Evolutionary conservation across 2,797 vertebrate genomes (phyloP), one percentile per base, ranked within the genome.

Genomic region (Tiaroga cobitis): DNA sequence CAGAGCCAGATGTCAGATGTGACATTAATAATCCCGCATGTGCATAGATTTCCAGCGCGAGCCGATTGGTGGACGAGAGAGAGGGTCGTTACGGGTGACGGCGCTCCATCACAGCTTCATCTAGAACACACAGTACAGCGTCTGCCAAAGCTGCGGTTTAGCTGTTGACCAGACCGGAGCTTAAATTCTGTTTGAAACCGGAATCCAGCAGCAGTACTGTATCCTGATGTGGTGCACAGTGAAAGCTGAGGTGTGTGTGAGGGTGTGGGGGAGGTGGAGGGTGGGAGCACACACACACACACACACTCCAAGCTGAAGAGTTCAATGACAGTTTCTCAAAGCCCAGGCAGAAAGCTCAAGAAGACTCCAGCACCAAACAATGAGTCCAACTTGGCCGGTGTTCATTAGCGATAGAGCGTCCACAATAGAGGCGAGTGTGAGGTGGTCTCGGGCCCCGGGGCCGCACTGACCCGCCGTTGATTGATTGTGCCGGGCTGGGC

Each of bases 201-300:
- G 98, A 99, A 98, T 99, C 97, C 95, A 95, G 97, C 95, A 95
- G 93, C 93, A 96, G 97, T 93, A 95, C 96, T 97, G 96, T 98
- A 99, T 99, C 97, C 98, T 99, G 98, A 98, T 97, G 97, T 99
- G 98, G 97, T 98, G 94, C 97, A 95, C 93, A 77, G 34, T 89
- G 88, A 91, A 87, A 90, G 87, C 72, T 89, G 89, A 88, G 81
- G 21, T 91, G 93, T 88, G 91, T 92, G 87, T 90, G 82, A 89
- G 88, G 89, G 89, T 90, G 90, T 90, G 81, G 78, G 75, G 79
- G 85, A 39, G 76, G 78, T 92, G 93, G 93, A n/a, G n/a, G n/a
- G n/a, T n/a, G n/a, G n/a, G 94, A 93, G 90, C 90, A 91, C 86
- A 82, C 86, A 76, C 68, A 78, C 83, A 63, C 76, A 63, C 69